Percentiles rank a stretch among this genome's conserved stretches.
Evolutionary conservation across 1,140 invertebrate species (phyloP).

Genomic region (Proctacanthus coquilletti): DNA sequence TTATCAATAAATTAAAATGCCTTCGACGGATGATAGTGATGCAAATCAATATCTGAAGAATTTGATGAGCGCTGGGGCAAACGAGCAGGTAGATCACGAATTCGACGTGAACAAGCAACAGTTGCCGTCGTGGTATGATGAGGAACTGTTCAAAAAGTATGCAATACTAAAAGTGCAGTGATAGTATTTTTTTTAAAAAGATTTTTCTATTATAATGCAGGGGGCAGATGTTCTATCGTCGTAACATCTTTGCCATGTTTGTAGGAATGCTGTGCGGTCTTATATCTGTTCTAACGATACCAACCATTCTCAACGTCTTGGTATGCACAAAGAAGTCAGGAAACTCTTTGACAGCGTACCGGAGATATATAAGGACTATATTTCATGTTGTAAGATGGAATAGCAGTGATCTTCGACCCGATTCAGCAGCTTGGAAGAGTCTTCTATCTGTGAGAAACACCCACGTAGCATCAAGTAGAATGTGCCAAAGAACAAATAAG

Average conservation of each 20-base stretch:
- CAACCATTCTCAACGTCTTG: slow-evolving; percentile 44
- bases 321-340: slow-evolving; percentile 48
- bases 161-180: slow-evolving; percentile 2
- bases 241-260: slow-evolving; percentile 41
- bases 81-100: slow-evolving; percentile 20
- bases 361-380: slow-evolving; percentile 56
- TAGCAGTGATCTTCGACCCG: slow-evolving; percentile 31
- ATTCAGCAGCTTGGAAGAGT: slow-evolving; percentile 40
- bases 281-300: slow-evolving; percentile 42
- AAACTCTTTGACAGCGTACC: slow-evolving; percentile 46
- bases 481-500: slow-evolving; percentile 26
- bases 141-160: slow-evolving; percentile 37
- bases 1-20: too few relatives aligned
- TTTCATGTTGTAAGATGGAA: slow-evolving; percentile 62
- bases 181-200: slow-evolving; percentile 1
- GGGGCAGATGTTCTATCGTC: slow-evolving; percentile 45
- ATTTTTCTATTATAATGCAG: slow-evolving; percentile 30
- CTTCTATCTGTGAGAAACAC: slow-evolving; percentile 45
- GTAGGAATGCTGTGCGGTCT: slow-evolving; percentile 45
- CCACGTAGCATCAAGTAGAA: slow-evolving; percentile 42
- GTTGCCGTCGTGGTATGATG: slow-evolving; percentile 39
- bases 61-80: slow-evolving; percentile 15
- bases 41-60: slow-evolving; percentile 16
- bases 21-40: too few relatives aligned
- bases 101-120: slow-evolving; percentile 17